Percentiles rank a stretch among this genome's conserved stretches.
These are phyloP conservation scores for Tinea semifulvella DNA, from an alignment of 2,888 invertebrate genomes.

Conservation along the genomic window DNA sequence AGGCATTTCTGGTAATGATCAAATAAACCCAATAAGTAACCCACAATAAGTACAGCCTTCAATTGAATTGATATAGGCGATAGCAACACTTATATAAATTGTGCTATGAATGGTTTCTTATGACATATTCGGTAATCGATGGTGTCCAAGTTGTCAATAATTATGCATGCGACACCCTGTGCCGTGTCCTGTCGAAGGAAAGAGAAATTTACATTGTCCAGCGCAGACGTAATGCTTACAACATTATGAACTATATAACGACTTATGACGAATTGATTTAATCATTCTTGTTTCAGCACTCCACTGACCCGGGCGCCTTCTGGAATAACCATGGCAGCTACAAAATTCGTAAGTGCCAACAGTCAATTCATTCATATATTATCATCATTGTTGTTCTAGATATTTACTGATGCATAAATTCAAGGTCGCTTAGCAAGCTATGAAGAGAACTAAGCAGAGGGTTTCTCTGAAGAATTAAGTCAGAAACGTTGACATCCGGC, in stretches of 20 bases:
- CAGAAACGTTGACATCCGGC: too few species aligned
- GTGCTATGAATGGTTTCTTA: conserved; percentile 35
- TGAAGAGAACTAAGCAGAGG: too few species aligned
- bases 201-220: conserved; percentile 51
- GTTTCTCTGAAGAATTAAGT: too few species aligned
- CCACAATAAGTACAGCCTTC: too few species aligned
- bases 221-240: conserved; percentile 57
- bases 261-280: conserved; percentile 44
- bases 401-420: too few species aligned
- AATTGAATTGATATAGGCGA: conserved; percentile 1
- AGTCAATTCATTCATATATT: background rate
- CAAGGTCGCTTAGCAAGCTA: too few species aligned
- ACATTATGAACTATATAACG: conserved; percentile 64
- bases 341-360: background rate
- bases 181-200: conserved; percentile 54
- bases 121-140: conserved; percentile 44
- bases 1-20: too few species aligned
- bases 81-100: conserved; percentile 46
- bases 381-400: too few species aligned
- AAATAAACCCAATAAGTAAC: too few species aligned
- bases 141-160: conserved; percentile 45
- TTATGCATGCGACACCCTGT: conserved; percentile 35
- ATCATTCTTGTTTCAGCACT: conserved; percentile 45
- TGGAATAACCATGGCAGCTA: background rate
- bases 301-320: conserved; percentile 42